Percentiles rank a stretch among this genome's conserved stretches.
These are phyloP conservation scores for Caenorhabditis zanzibari DNA, from an alignment of 2,888 invertebrate genomes.

Conservation along the genomic window DNA sequence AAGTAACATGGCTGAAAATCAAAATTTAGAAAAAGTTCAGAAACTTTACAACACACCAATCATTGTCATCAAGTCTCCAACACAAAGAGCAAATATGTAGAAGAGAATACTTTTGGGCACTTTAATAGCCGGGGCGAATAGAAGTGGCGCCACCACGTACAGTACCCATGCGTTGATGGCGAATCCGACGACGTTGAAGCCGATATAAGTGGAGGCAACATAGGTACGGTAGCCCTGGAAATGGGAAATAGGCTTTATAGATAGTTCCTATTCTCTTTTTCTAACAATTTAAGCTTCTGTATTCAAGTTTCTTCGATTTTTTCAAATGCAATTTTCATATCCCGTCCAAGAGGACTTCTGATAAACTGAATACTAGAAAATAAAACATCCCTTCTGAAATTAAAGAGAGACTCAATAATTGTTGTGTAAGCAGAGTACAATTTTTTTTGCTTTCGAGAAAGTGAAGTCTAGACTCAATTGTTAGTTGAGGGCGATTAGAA, in stretches of 20 bases:
- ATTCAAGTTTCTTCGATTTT: too few species aligned
- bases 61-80: constrained; percentile 82
- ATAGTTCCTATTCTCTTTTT: not conserved
- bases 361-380: not conserved
- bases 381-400: constrained; percentile 6
- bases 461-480: not conserved
- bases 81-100: constrained; percentile 82
- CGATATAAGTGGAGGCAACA: constrained; percentile 81
- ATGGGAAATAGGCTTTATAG: not conserved
- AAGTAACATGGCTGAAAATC: constrained; percentile 81
- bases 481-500: too few species aligned
- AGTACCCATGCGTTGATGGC: constrained; percentile 80
- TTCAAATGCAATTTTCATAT: too few species aligned
- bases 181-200: constrained; percentile 81
- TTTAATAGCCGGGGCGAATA: constrained; percentile 78
- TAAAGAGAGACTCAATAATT: not conserved
- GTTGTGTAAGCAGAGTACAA: not conserved
- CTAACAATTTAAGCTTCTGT: too few species aligned
- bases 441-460: not conserved
- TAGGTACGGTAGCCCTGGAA: constrained; percentile 81
- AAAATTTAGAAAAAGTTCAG: not conserved
- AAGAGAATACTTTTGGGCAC: constrained; percentile 82
- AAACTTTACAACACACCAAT: constrained; percentile 75
- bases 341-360: constrained; percentile 11
- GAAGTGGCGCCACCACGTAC: constrained; percentile 81